Evolutionary conservation across 2,888 invertebrate genomes (phyloP).

Genomic region (Hyalella azteca): DNA sequence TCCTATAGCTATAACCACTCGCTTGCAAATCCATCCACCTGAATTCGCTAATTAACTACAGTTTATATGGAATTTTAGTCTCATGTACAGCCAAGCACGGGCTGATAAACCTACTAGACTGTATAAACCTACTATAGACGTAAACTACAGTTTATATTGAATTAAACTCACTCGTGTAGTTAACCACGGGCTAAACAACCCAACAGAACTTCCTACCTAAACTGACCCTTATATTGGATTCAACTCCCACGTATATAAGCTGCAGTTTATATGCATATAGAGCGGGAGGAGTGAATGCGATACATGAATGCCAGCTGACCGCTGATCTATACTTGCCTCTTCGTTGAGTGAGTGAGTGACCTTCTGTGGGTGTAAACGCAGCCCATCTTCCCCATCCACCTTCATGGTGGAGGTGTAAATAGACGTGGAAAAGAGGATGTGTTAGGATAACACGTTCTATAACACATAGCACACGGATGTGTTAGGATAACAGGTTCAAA

Average conservation of each 20-base stretch:
- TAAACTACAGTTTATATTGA: neutral
- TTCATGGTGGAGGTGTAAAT: neutral
- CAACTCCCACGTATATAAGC: neutral
- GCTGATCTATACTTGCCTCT: slow-evolving; percentile 66
- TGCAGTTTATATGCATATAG: neutral
- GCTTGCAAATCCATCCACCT: too few relatives aligned
- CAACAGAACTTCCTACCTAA: neutral
- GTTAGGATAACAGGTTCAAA: neutral
- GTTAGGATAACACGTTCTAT: too few relatives aligned
- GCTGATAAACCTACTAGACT: too few relatives aligned
- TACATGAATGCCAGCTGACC: slow-evolving; percentile 59
- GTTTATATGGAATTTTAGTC: too few relatives aligned
- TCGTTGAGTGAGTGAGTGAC: slow-evolving; percentile 62
- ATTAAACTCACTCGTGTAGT: neutral
- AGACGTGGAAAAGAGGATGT: neutral
- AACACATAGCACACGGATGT: too few relatives aligned
- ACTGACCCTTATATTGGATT: neutral
- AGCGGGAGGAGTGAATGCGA: neutral
- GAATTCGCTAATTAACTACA: too few relatives aligned
- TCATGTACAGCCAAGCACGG: too few relatives aligned
- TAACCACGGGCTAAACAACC: neutral
- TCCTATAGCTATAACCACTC: too few relatives aligned
- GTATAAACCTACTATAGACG: too few relatives aligned
- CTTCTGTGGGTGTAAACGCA: slow-evolving; percentile 39
- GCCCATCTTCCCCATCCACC: slow-evolving; percentile 48